A percentile compares a stretch with the other conserved stretches of the same genome.
phyloP scores from a whole-genome alignment of 2,113 vertebrate genomes.

The Amphilophus citrinellus region DNA sequence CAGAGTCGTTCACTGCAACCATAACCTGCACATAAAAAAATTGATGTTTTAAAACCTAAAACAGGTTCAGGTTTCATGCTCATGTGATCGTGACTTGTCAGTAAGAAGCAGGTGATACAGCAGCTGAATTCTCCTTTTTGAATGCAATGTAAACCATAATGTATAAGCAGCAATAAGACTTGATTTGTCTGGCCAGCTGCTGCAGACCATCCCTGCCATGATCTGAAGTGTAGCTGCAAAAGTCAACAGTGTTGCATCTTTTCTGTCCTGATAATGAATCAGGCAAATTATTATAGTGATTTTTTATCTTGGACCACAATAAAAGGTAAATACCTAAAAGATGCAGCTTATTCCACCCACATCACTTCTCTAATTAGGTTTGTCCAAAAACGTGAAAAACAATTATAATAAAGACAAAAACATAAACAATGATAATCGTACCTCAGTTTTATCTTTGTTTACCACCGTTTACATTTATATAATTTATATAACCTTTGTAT shows the following conservation, averaged over 20 bases:
- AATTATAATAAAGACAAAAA: background rate
- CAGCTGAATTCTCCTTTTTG: no score
- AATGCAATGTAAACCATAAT: no score
- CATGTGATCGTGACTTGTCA: no score
- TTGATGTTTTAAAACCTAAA: no score
- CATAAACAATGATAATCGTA: background rate
- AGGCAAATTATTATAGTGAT: rapidly evolving
- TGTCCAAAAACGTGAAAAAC: background rate
- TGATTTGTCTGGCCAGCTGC: no score
- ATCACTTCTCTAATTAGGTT: background rate
- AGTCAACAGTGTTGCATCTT: background rate
- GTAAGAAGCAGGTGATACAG: no score
- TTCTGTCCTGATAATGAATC: background rate
- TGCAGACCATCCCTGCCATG: no score
- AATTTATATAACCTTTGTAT: background rate
- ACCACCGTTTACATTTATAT: rapidly evolving
- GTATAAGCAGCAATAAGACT: no score
- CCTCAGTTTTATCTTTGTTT: background rate
- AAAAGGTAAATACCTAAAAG: background rate
- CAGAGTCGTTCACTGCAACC: no score
- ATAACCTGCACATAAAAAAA: no score
- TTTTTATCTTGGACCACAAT: background rate
- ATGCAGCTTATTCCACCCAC: background rate
- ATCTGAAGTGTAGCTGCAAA: no score
- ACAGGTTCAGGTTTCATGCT: no score